Evolutionary conservation across 1,140 invertebrate genomes (phyloP).

Genomic region (Varroa destructor): DNA sequence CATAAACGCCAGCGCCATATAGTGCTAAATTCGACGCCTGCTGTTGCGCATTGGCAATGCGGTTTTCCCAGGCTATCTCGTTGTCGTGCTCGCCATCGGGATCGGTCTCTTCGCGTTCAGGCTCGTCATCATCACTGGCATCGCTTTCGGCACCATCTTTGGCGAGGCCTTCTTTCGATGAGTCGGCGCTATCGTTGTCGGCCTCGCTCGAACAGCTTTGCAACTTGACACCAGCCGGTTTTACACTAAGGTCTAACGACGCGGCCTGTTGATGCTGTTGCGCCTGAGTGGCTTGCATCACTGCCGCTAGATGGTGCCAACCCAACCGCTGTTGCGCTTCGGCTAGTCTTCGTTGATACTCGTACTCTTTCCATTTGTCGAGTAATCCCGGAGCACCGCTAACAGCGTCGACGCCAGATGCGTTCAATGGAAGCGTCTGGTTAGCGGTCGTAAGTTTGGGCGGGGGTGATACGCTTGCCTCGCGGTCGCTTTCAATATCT

Average conservation of each 20-base stretch:
- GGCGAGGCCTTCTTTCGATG: constrained; percentile 28
- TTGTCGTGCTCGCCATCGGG: constrained; percentile 50
- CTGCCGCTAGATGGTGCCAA: constrained; percentile 8
- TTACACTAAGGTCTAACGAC: constrained; percentile 9
- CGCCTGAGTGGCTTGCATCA: constrained; percentile 10
- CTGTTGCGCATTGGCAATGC: constrained; percentile 12
- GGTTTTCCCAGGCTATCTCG: constrained; percentile 45
- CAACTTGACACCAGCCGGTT: constrained; percentile 4
- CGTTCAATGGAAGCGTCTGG: constrained; percentile 20
- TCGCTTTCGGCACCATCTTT: constrained; percentile 26
- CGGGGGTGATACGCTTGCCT: constrained; percentile 47
- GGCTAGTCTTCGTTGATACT: constrained; percentile 9
- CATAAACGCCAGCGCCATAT: constrained; percentile 41
- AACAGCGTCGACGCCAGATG: constrained; percentile 29
- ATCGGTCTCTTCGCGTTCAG: constrained; percentile 43
- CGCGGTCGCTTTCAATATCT: constrained; percentile 29
- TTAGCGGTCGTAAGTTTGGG: neutral
- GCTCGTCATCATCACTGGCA: constrained; percentile 36
- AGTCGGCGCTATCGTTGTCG: constrained; percentile 26
- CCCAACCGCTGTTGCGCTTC: constrained; percentile 9
- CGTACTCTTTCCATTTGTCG: constrained; percentile 29
- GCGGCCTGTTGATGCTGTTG: neutral
- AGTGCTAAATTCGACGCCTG: constrained; percentile 36
- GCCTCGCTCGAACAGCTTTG: constrained; percentile 25
- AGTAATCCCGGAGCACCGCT: constrained; percentile 28